These are phyloP conservation scores for Campaea margaritaria DNA, from an alignment of 2,888 invertebrate species.

Conservation along the genomic window DNA sequence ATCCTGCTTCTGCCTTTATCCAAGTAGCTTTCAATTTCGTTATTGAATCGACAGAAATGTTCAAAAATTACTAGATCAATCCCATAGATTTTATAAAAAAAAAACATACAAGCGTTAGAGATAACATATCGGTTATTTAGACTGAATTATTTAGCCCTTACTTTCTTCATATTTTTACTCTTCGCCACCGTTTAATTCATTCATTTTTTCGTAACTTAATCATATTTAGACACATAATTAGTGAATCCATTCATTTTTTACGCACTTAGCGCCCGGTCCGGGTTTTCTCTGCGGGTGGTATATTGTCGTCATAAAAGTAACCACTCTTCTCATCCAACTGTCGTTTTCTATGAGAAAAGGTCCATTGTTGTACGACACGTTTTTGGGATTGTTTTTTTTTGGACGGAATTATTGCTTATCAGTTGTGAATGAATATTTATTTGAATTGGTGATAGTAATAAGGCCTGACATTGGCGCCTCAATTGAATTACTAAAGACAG, in stretches of 20 bases:
- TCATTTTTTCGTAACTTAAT: constrained; percentile 37
- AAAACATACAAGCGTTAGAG: too few species aligned
- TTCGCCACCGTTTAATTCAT: constrained; percentile 32
- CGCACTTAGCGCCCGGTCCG: constrained; percentile 58
- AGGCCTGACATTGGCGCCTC: too few species aligned
- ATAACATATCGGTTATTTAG: too few species aligned
- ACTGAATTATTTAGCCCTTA: too few species aligned
- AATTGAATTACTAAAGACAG: too few species aligned
- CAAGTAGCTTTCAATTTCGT: too few species aligned
- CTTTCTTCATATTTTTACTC: neutral
- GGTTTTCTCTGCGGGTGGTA: constrained; percentile 71
- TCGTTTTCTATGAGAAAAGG: constrained; percentile 52
- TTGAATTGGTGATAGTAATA: neutral
- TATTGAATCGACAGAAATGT: too few species aligned
- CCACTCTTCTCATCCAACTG: constrained; percentile 58
- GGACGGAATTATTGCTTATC: neutral
- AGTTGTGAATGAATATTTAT: constrained; percentile 1
- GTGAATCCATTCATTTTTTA: constrained; percentile 54
- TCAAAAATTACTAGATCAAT: too few species aligned
- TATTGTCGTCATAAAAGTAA: constrained; percentile 71
- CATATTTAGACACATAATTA: constrained; percentile 50
- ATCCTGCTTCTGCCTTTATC: too few species aligned
- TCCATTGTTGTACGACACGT: constrained; percentile 59
- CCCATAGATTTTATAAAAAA: too few species aligned
- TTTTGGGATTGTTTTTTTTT: constrained; percentile 8